Evolutionary conservation across 2,888 invertebrate genomes (phyloP), one percentile per base, ranked within the genome.

Genomic region (Eilema depressum): DNA sequence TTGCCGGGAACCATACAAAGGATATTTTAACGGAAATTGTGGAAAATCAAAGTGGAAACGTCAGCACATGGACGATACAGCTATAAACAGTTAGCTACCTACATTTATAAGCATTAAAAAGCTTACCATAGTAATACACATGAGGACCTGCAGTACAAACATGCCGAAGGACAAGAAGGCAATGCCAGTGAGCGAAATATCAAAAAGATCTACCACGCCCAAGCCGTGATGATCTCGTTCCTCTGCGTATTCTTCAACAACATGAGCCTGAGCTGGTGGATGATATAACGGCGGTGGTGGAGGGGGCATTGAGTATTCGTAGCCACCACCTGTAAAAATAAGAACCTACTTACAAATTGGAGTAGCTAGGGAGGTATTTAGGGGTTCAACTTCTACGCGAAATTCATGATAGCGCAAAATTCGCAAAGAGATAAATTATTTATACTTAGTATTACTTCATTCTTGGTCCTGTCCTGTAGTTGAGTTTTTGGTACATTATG

Each of bases 101-200:
- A 1, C 14, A 57, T n/a, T n/a, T n/a, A n/a, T 63, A 17, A 64
- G n/a, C 2, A 30, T 73, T 5, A 60, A 56, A 56, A 17, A 41
- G 86, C 95, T 90, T 85, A 97, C 97, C 93, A 95, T 94, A 81
- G 96, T 96, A 65, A 97, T 96, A 85, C 97, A 97, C 97, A 98
- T 97, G 12, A 98, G 94, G 20, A 98, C 96, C 88, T 98, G 98
- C 63, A 98, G 94, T 20, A 97, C 94, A 82, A 98, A 98, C 94
- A 98, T 96, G 41, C 97, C 97, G 83, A 98, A 98, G 0, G 98
- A 97, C 14, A 98, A 89, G 85, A 97, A 98, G 0, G 98, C 98
- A 56, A 98, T 95, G 0, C 98, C 98, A 0, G 98, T 98, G 30
- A 98, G 93, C 0, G 98, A 97, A 73, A 98, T 96, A 74, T 98